Percentiles rank a stretch among this genome's conserved stretches.
Conservation (phyloP, 2,797 vertebrate genomes). For the Chanos chanos region DNA sequence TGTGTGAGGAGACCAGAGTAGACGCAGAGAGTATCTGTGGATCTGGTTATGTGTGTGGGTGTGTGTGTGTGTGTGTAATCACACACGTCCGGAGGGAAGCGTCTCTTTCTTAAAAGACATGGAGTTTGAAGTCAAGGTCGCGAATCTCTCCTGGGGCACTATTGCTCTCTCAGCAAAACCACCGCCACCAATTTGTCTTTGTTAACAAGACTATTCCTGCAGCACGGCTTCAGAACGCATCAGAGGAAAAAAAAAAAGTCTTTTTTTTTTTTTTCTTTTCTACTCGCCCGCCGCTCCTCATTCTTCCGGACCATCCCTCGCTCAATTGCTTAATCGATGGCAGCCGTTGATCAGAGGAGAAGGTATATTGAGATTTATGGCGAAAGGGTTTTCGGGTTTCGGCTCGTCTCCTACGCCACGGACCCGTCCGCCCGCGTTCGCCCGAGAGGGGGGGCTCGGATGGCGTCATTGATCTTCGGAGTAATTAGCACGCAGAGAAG, state of each 20-base stretch:
- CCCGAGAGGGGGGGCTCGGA: slow-evolving; percentile 24
- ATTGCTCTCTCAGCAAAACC: slow-evolving; percentile 35
- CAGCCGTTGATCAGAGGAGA: slow-evolving; percentile 28
- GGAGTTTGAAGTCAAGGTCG: slow-evolving; percentile 34
- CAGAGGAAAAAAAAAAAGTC: too few relatives aligned
- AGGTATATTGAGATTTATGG: slow-evolving; percentile 35
- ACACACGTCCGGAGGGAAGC: background rate
- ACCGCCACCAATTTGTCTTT: slow-evolving; percentile 43
- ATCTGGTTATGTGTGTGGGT: background rate
- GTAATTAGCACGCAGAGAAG: slow-evolving; percentile 45
- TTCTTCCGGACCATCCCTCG: slow-evolving; percentile 43
- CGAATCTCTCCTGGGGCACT: slow-evolving; percentile 24
- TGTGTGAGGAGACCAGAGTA: too few relatives aligned
- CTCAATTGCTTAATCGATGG: slow-evolving; percentile 54
- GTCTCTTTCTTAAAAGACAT: slow-evolving; percentile 4
- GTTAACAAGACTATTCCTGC: slow-evolving; percentile 28
- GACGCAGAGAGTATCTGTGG: background rate
- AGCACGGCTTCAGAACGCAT: slow-evolving; percentile 13
- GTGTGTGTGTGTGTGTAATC: slow-evolving; percentile 3
- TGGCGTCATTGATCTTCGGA: slow-evolving; percentile 51
- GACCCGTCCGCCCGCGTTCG: slow-evolving; percentile 14
- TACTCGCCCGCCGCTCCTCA: slow-evolving; percentile 8
- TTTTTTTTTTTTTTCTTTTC: background rate
- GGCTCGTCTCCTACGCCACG: background rate
- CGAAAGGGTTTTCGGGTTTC: slow-evolving; percentile 32